phyloP scores from a whole-genome alignment of 2,113 vertebrate genomes.

The Pholis gunnellus region DNA sequence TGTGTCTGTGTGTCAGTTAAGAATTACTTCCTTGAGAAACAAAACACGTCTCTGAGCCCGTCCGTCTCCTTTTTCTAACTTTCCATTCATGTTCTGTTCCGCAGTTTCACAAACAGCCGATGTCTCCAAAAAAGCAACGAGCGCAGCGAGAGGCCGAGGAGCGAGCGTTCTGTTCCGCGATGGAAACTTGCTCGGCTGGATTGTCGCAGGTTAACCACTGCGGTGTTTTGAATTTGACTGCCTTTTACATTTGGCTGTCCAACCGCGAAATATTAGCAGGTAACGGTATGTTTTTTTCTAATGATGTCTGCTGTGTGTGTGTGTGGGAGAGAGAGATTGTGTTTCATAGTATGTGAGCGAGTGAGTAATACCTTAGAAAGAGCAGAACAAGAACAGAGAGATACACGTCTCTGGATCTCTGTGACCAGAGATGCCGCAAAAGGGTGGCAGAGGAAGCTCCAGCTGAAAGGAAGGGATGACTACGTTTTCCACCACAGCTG shows the following conservation, averaged over 20 bases:
- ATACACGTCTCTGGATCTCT: neutral
- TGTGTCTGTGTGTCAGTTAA: neutral
- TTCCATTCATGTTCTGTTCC: conserved; percentile 34
- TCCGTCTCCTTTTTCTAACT: conserved; percentile 16
- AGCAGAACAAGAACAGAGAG: neutral
- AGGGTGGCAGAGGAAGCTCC: conserved; percentile 12
- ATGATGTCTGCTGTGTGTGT: conserved; percentile 24
- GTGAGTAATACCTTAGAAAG: neutral
- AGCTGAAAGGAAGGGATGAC: conserved; percentile 52
- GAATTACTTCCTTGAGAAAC: conserved; percentile 34
- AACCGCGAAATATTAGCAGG: conserved; percentile 41
- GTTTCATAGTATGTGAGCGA: neutral
- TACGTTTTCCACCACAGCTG: conserved; percentile 39
- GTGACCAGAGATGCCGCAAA: neutral
- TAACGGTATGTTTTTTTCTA: conserved; percentile 24
- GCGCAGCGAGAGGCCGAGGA: conserved; percentile 25
- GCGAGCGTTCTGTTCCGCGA: conserved; percentile 39
- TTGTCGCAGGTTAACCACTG: conserved; percentile 45
- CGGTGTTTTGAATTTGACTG: conserved; percentile 42
- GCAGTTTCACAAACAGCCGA: conserved; percentile 45
- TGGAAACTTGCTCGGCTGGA: conserved; percentile 58
- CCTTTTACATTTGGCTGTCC: conserved; percentile 33
- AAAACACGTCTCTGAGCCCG: conserved; percentile 20
- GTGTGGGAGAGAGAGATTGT: neutral
- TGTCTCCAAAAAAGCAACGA: conserved; percentile 37